phyloP scores from a whole-genome alignment of 2,797 vertebrate species.

The Cheirogaleus major region DNA sequence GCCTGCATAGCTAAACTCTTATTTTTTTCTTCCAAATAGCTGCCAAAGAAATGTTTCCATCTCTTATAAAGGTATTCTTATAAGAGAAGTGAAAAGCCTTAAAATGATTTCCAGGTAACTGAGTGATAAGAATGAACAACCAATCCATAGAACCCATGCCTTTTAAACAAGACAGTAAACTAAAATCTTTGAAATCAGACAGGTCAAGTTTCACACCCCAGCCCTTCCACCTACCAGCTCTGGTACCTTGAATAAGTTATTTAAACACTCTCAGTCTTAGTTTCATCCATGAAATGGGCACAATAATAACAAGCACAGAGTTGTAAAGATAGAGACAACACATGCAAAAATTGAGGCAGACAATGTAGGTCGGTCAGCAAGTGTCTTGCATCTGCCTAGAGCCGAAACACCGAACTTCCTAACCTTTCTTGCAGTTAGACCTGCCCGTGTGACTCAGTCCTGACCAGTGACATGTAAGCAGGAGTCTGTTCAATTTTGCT shows the following conservation, averaged over 20 bases:
- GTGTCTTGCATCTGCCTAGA: not conserved
- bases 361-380: rapidly evolving
- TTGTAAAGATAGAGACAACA: not conserved
- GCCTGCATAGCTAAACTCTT: not conserved
- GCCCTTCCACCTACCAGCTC: not conserved
- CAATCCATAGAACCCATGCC: not conserved
- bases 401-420: not conserved
- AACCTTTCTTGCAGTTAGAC: not conserved
- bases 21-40: not conserved
- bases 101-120: not conserved
- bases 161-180: not conserved
- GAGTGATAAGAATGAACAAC: not conserved
- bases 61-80: not conserved
- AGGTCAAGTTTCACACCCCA: not conserved
- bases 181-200: not conserved
- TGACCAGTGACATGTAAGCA: not conserved
- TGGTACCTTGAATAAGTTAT: not conserved
- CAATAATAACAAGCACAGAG: not conserved
- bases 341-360: not conserved
- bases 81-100: not conserved
- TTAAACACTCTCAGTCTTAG: not conserved
- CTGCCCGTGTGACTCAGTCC: not conserved
- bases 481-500: not conserved
- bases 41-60: not conserved
- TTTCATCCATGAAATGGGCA: not conserved